Percentiles rank a stretch among this genome's conserved stretches.
These are phyloP conservation scores for Turritopsis dohrnii DNA, from an alignment of 30 jellyfish, hydroid and myxozoan species.

Conservation along the genomic window DNA sequence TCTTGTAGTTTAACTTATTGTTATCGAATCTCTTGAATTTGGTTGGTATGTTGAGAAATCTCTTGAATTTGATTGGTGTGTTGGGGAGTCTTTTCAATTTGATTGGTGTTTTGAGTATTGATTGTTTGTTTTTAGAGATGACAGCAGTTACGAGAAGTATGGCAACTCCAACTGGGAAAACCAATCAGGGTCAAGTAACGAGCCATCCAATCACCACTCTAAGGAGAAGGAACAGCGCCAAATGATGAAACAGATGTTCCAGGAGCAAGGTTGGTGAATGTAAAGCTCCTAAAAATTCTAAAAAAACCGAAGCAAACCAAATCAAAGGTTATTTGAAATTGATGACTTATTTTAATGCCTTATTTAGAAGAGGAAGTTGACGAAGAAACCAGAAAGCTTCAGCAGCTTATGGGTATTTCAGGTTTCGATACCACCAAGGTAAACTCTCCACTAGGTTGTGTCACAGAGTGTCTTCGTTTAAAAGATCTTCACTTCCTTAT, in stretches of 20 bases:
- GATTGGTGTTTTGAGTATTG: neutral
- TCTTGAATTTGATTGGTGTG: neutral
- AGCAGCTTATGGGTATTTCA: slow-evolving; percentile 76
- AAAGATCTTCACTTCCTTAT: neutral
- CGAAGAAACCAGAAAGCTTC: slow-evolving; percentile 37
- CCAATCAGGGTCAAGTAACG: neutral
- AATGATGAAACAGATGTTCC: slow-evolving; percentile 9
- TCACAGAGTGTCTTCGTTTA: neutral
- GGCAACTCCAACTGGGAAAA: no score
- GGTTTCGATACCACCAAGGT: slow-evolving; percentile 91
- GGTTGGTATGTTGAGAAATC: no score
- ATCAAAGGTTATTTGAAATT: no score
- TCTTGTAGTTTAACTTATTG: no score
- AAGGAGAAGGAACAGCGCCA: slow-evolving; percentile 3
- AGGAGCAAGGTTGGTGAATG: neutral
- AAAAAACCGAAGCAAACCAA: no score
- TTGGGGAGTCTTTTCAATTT: neutral
- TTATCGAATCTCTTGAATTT: no score
- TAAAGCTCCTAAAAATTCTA: no score
- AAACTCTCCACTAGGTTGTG: neutral
- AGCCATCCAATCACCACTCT: neutral
- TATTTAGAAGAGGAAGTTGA: slow-evolving; percentile 30
- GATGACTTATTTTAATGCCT: neutral
- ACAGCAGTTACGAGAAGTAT: neutral
- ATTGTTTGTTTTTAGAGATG: neutral